Base-by-base conservation (phyloP, 2,888 invertebrate genomes). In the Microctonus aethiopoides region DNA sequence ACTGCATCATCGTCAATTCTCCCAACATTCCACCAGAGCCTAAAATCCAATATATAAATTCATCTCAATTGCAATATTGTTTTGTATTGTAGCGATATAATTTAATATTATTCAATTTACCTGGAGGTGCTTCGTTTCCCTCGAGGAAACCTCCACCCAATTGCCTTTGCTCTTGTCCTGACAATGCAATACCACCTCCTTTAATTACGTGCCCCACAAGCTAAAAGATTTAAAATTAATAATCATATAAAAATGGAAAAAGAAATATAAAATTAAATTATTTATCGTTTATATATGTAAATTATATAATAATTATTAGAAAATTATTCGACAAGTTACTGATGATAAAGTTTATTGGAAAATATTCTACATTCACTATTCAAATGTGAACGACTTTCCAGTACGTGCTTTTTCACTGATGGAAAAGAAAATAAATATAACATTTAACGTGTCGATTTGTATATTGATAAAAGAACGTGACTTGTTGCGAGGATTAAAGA, bases 1-100 rank as follows among this genome's bases (percentile, higher is more conserved):
- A 85, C 83, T 95, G 94, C 0, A 95, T 85, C 90, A 95, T 91
- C 1, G 95, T 95, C 70, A 95, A 84, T 87, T 95, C 95, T 2
- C 93, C 93, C 68, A 92, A 85, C 78, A 92, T 87, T 52, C 93
- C 93, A 9, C 91, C 89, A 72, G 91, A 88, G 63, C 89, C 92
- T 91, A 2, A n/a, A 9, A 46, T 20, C 80, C n/a, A 4, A 22
- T 5, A 20, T 22, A 60, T 16, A 46, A 63, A 51, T 10, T 63
- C 26, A 29, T 39, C 13, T 10, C 29, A 20, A n/a, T 29, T n/a
- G 9, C 10, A 24, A 24, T 36, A 13, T 20, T 6, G 7, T 11
- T 22, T 13, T 11, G 7, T 29, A 61, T 24, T 61, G 9, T 6
- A 24, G n/a, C 26, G 39, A n/a, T n/a, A 61, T 61, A 24, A 39